Base-by-base conservation (phyloP, 1,140 invertebrate species). In the Drosophila cardini region DNA sequence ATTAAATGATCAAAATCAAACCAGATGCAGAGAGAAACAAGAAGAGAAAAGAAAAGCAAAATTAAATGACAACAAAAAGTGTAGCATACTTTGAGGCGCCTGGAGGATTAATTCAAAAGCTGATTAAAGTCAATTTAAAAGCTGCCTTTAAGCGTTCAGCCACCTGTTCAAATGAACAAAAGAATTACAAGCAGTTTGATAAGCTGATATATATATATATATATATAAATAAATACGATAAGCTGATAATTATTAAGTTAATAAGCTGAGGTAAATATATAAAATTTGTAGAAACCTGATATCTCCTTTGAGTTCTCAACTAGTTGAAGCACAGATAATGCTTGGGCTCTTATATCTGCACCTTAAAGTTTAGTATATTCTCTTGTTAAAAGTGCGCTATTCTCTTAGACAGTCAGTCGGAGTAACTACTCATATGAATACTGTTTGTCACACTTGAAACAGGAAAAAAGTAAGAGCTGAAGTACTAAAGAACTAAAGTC, bases 1-100 rank as follows among this genome's bases (percentile, higher is more conserved):
- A 69, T 74, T 70, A 70, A 40, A 40, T 57, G 72, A 74, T 70
- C 38, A 62, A 74, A 48, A 62, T 69, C 65, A 69, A 61, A 50
- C 30, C 4, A 18, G 16, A 43, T 53, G 16, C 32, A 26, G 42
- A 46, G 13, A 48, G 15, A 9, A 45, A 53, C n/a, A 64, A 48
- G 46, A 61, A 62, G 15, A 30, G 15, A 57, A 30, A 38, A n/a
- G 38, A 42, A 64, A 30, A 61, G 26, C 15, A 13, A 72, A 56
- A 9, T 26, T 3, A 4, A 26, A 15, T 0, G 36, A 21, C 11
- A 4, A 18, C 43, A 40, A 8, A 53, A 62, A 52, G 16, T 16
- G 40, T 48, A 4, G 55, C 63, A 62, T 43, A 32, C 43, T 36
- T 52, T 16, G 15, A 13, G 36, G 34, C 15, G 10, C 9, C 16